Evolutionary conservation across 2,888 invertebrate species (phyloP).

Genomic region (Colletes collaris): DNA sequence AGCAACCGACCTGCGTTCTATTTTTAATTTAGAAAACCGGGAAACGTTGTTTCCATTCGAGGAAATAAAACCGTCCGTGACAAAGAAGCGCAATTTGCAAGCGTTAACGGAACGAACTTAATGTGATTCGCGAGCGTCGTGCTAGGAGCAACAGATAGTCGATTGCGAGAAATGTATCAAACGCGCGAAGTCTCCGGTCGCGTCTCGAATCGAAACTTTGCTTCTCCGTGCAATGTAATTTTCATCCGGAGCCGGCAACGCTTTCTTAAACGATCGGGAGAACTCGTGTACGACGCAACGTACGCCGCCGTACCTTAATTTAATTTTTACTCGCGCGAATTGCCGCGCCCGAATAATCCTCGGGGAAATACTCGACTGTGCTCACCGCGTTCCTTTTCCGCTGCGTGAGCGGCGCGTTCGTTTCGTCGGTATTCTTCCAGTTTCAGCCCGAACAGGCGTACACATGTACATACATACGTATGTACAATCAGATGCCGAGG

Average conservation of each 20-base stretch:
- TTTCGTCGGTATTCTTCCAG: slow-evolving; percentile 26
- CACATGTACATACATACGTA: not conserved
- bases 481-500: not conserved
- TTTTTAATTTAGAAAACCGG: slow-evolving; percentile 3
- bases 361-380: slow-evolving; percentile 48
- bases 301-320: slow-evolving; percentile 47
- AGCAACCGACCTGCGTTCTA: no score
- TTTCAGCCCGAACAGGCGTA: not conserved
- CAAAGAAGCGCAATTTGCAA: not conserved
- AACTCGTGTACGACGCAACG: not conserved
- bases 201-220: not conserved
- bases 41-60: slow-evolving; percentile 8
- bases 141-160: not conserved
- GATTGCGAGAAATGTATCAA: slow-evolving; percentile 1
- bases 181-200: not conserved
- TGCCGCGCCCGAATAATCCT: slow-evolving; percentile 38
- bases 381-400: slow-evolving; percentile 19
- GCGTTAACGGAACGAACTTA: not conserved
- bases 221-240: not conserved
- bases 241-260: slow-evolving; percentile 22
- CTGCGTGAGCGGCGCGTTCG: not conserved
- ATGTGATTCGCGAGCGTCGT: slow-evolving; percentile 2
- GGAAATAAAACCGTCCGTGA: not conserved
- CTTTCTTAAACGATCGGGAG: slow-evolving; percentile 17
- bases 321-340: slow-evolving; percentile 52